Evolutionary conservation across 2,797 vertebrate species (phyloP).

Genomic region (Gobionotothen gibberifrons): DNA sequence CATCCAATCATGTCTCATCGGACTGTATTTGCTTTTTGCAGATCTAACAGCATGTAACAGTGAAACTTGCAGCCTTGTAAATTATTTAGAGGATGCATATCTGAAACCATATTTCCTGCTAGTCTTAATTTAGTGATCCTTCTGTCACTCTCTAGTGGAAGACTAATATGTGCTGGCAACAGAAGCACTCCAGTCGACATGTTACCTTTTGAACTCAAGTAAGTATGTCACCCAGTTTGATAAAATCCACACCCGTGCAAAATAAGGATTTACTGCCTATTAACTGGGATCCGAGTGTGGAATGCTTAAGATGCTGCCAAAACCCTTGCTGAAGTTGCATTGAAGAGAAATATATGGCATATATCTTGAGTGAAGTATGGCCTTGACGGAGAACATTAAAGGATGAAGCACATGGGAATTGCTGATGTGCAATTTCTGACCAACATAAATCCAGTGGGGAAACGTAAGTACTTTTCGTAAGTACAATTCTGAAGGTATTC

Average conservation of each 20-base stretch:
- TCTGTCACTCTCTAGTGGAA: conserved; percentile 22
- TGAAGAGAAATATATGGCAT: conserved; percentile 31
- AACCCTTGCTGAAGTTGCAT: conserved; percentile 31
- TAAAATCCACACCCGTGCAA: conserved; percentile 40
- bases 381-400: conserved; percentile 22
- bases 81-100: conserved; percentile 60
- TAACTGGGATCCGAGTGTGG: conserved; percentile 51
- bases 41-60: conserved; percentile 60
- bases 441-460: neutral
- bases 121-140: conserved; percentile 34
- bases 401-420: conserved; percentile 30
- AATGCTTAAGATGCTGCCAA: conserved; percentile 46
- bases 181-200: conserved; percentile 48
- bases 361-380: conserved; percentile 39
- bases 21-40: conserved; percentile 34
- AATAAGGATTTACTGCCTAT: conserved; percentile 67
- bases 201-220: conserved; percentile 73
- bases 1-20: conserved; percentile 44
- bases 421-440: conserved; percentile 16
- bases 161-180: conserved; percentile 30
- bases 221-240: conserved; percentile 67
- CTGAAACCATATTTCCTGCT: conserved; percentile 40
- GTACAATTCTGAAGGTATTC: no score
- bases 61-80: conserved; percentile 42
- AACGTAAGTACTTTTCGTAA: no score